Conservation (phyloP, 1,140 invertebrate species). For the Hormaphis cornu region DNA sequence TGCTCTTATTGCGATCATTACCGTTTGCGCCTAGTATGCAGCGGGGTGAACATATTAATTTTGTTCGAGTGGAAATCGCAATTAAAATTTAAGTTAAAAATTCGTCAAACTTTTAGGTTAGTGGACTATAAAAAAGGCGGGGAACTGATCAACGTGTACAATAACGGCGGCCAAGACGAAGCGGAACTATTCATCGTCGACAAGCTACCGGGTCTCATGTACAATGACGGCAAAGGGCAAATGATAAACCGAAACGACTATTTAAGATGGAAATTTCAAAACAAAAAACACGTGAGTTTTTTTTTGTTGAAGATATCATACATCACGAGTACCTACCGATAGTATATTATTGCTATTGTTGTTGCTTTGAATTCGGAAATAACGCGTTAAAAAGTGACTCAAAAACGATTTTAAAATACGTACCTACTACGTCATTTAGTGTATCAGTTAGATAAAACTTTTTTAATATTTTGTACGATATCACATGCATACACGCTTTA, state of each 20-base stretch:
- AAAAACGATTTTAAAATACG: too few species aligned
- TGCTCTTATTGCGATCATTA: neutral
- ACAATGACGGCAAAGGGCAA: slow-evolving; percentile 76
- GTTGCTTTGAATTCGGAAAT: too few species aligned
- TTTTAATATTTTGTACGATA: too few species aligned
- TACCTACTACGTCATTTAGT: too few species aligned
- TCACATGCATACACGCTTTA: too few species aligned
- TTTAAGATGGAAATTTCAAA: slow-evolving; percentile 84
- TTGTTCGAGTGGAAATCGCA: too few species aligned
- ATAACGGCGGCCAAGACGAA: slow-evolving; percentile 62
- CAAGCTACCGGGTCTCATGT: slow-evolving; percentile 81
- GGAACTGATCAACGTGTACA: slow-evolving; percentile 75
- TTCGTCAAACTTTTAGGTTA: slow-evolving; percentile 45
- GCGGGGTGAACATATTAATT: neutral
- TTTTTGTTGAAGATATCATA: too few species aligned
- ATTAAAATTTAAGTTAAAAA: too few species aligned
- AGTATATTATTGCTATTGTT: too few species aligned
- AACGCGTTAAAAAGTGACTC: too few species aligned
- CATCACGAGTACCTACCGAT: too few species aligned
- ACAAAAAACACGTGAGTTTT: slow-evolving; percentile 58
- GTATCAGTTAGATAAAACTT: too few species aligned
- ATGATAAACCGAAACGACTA: slow-evolving; percentile 83
- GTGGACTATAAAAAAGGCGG: slow-evolving; percentile 86
- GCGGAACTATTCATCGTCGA: slow-evolving; percentile 80
- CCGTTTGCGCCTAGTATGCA: neutral